phyloP scores from a whole-genome alignment of 2,797 vertebrate genomes.

The Rallus crepitans region DNA sequence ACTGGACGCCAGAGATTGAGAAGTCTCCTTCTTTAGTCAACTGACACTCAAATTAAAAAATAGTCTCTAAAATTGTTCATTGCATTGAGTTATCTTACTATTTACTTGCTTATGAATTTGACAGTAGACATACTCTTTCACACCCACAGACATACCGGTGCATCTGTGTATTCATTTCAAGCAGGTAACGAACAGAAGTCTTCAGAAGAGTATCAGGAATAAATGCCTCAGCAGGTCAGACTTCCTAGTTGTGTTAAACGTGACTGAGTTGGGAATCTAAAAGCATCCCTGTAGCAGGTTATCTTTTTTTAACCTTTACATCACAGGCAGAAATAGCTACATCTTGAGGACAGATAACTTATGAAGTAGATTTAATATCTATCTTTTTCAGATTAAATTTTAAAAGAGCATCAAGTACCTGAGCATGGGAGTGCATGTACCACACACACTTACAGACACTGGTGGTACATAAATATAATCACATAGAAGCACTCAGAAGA shows the following conservation, averaged over 20 bases:
- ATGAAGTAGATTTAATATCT: background rate
- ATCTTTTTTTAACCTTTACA: background rate
- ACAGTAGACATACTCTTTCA: background rate
- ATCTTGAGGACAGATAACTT: background rate
- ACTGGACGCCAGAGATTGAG: background rate
- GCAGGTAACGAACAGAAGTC: background rate
- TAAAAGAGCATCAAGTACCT: background rate
- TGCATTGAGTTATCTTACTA: background rate
- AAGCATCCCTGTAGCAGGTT: background rate
- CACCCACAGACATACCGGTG: background rate
- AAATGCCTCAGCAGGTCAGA: background rate
- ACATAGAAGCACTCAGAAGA: background rate
- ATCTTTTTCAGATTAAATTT: background rate
- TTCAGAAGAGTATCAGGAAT: background rate
- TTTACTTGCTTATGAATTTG: background rate
- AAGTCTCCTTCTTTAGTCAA: background rate
- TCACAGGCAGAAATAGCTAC: background rate
- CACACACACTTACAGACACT: background rate
- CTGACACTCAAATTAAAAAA: background rate
- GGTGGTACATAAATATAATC: background rate
- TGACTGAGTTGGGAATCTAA: background rate
- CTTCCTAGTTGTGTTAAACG: background rate
- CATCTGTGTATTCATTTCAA: background rate
- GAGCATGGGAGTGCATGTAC: background rate
- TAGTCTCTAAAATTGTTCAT: background rate